phyloP scores from a whole-genome alignment of 2,888 invertebrate genomes.

The Papilio elwesi region DNA sequence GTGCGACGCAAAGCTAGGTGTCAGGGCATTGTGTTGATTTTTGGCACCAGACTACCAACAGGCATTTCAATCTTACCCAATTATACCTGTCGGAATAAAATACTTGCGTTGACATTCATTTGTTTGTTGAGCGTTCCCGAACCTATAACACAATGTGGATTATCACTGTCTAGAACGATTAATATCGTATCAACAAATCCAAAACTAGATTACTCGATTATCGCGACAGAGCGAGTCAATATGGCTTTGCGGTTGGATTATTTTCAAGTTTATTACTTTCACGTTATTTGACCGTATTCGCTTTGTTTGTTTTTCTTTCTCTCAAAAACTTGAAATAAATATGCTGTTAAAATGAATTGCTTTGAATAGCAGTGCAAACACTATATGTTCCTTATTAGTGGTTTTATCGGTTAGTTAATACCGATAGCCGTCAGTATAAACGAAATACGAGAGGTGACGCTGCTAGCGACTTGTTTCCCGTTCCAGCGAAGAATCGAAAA shows the following conservation, averaged over 20 bases:
- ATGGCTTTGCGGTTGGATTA: background rate
- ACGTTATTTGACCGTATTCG: background rate
- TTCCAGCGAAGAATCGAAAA: conserved; percentile 75
- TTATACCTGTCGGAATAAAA: conserved; percentile 50
- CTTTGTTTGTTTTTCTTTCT: background rate
- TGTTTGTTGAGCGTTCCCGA: conserved; percentile 20
- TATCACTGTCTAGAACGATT: conserved; percentile 4
- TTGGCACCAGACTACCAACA: conserved; percentile 62
- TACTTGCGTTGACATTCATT: conserved; percentile 33
- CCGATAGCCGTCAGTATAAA: conserved; percentile 65
- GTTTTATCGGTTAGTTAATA: conserved; percentile 66
- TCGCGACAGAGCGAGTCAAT: background rate
- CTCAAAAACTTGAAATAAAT: background rate
- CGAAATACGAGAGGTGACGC: conserved; percentile 72
- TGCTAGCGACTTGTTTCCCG: conserved; percentile 67
- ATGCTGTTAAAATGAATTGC: background rate
- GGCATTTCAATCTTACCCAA: conserved; percentile 53
- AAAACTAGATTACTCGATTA: background rate
- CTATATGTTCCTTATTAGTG: conserved; percentile 54
- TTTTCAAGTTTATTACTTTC: background rate
- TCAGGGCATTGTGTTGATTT: conserved; percentile 66
- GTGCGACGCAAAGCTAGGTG: conserved; percentile 67
- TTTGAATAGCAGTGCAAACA: conserved; percentile 43
- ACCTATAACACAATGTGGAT: background rate
- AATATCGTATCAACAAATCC: background rate